Conservation (phyloP, 2,888 invertebrate genomes). For the Leucoma salicis region DNA sequence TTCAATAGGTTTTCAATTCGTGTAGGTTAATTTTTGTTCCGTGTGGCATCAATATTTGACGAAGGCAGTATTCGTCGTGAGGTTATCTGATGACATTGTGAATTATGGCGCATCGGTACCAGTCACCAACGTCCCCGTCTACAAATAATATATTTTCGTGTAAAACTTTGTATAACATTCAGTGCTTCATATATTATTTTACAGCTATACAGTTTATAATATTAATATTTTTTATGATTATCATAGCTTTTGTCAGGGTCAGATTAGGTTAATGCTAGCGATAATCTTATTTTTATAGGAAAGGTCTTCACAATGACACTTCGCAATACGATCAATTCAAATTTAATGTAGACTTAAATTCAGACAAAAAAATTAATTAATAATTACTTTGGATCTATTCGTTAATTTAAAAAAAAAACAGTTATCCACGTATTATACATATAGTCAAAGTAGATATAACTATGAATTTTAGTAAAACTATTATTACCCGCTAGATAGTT, state of each 20-base stretch:
- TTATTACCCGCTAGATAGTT: too few species aligned
- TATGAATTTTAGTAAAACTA: too few species aligned
- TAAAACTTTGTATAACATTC: conserved; percentile 31
- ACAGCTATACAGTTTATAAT: conserved; percentile 9
- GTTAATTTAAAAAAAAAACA: too few species aligned
- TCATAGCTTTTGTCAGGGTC: conserved; percentile 21
- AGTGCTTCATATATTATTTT: conserved; percentile 13
- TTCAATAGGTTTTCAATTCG: conserved; percentile 19
- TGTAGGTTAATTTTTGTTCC: conserved; percentile 28
- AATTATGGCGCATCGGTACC: conserved; percentile 61
- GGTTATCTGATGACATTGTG: conserved; percentile 63
- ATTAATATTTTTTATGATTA: conserved; percentile 24
- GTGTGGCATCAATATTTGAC: conserved; percentile 52
- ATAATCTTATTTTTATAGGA: too few species aligned
- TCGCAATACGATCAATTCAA: too few species aligned
- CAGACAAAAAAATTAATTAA: too few species aligned
- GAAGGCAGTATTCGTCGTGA: conserved; percentile 49
- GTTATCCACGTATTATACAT: too few species aligned
- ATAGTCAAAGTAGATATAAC: too few species aligned
- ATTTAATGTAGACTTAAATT: too few species aligned
- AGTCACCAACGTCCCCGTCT: conserved; percentile 61
- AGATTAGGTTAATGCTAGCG: conserved; percentile 14
- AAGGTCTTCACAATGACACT: too few species aligned
- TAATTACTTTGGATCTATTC: too few species aligned
- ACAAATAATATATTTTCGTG: conserved; percentile 50